phyloP scores from a whole-genome alignment of 2,888 invertebrate genomes.

The Ochropacha duplaris region DNA sequence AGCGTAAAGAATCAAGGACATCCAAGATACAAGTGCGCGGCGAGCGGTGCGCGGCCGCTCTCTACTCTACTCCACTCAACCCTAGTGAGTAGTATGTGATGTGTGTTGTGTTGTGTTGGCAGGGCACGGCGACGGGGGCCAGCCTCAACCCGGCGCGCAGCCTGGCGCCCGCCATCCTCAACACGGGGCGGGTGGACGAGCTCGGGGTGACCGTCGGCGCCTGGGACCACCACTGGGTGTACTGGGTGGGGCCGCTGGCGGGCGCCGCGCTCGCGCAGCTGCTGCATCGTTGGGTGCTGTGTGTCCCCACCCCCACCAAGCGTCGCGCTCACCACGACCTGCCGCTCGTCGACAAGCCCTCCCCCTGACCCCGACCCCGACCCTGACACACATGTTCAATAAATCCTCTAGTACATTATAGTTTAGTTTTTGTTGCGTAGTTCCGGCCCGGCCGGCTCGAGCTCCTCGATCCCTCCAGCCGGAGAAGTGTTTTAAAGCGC shows the following conservation, averaged over 20 bases:
- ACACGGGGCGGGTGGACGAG: slow-evolving; percentile 27
- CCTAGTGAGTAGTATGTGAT: no score
- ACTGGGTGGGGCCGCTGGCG: slow-evolving; percentile 70
- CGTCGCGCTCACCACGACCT: slow-evolving; percentile 66
- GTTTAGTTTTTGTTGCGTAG: neutral
- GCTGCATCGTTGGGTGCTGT: slow-evolving; percentile 57
- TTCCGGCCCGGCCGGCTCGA: no score
- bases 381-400: neutral
- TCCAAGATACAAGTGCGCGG: no score
- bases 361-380: slow-evolving; percentile 31
- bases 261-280: slow-evolving; percentile 59
- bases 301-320: slow-evolving; percentile 69
- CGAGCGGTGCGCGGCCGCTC: no score
- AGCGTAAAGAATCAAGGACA: no score
- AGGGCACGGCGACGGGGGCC: slow-evolving; percentile 86
- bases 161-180: slow-evolving; percentile 88
- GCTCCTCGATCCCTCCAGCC: no score
- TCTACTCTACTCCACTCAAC: neutral
- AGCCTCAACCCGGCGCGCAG: slow-evolving; percentile 88
- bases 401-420: neutral
- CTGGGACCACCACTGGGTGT: slow-evolving; percentile 87
- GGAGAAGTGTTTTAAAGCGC: no score
- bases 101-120: slow-evolving; percentile 14
- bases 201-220: slow-evolving; percentile 20
- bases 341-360: slow-evolving; percentile 79